These are phyloP conservation scores for Gasteruption jaculator DNA, from an alignment of 2,888 invertebrate genomes.

Conservation along the genomic window DNA sequence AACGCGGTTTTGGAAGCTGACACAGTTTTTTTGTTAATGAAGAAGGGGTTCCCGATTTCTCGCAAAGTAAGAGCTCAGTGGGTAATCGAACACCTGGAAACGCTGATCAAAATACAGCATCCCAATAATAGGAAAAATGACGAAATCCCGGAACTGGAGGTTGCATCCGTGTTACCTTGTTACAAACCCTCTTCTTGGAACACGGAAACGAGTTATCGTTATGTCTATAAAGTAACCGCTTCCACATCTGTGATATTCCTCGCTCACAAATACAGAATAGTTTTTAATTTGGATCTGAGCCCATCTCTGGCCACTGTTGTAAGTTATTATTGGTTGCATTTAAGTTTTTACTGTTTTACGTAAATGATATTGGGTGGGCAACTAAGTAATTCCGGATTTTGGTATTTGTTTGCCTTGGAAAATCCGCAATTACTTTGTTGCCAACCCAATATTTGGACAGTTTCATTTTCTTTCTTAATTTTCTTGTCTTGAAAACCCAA, in stretches of 20 bases:
- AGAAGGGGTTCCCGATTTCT: conserved; percentile 67
- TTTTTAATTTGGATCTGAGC: conserved; percentile 74
- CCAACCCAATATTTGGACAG: too few species aligned
- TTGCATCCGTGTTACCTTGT: conserved; percentile 62
- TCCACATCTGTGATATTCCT: conserved; percentile 64
- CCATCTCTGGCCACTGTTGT: conserved; percentile 71
- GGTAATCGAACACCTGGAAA: conserved; percentile 67
- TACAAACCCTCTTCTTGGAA: conserved; percentile 53
- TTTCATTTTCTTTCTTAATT: too few species aligned
- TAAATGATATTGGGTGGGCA: too few species aligned
- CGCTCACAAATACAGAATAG: conserved; percentile 66
- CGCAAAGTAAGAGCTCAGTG: conserved; percentile 70
- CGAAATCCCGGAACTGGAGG: conserved; percentile 58
- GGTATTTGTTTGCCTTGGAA: too few species aligned
- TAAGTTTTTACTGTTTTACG: too few species aligned
- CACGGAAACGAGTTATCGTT: conserved; percentile 50
- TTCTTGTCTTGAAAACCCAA: too few species aligned
- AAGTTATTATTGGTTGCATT: conserved; percentile 42
- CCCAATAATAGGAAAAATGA: conserved; percentile 41
- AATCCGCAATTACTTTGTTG: too few species aligned
- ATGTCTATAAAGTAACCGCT: conserved; percentile 56
- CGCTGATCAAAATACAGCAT: conserved; percentile 54
- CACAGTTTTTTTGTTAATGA: conserved; percentile 65
- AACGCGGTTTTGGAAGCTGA: conserved; percentile 57
- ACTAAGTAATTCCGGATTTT: too few species aligned